A percentile compares a stretch with the other conserved stretches of the same genome.
phyloP scores from a whole-genome alignment of 2,797 vertebrate genomes.

The Forpus xanthops region DNA sequence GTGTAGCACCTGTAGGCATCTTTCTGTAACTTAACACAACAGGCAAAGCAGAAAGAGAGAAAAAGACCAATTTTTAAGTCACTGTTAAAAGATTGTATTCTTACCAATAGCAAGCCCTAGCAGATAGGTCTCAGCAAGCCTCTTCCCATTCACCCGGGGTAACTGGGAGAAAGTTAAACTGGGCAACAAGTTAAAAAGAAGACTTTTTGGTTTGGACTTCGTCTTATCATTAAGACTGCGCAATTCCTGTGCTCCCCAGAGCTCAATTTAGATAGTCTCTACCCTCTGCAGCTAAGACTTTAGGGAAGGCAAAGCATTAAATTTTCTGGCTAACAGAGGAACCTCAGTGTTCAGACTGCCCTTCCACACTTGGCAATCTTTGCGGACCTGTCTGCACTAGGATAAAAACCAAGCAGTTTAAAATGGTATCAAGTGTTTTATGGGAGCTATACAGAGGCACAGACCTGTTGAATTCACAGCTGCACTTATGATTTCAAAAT shows the following conservation, averaged over 20 bases:
- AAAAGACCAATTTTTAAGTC: neutral
- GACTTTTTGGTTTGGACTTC: neutral
- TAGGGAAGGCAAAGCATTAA: neutral
- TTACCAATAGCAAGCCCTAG: neutral
- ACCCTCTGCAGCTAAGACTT: fast-evolving
- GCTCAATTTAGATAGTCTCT: neutral
- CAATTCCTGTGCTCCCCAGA: neutral
- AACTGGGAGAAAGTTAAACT: neutral
- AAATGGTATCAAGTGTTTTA: neutral
- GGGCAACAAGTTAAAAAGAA: neutral
- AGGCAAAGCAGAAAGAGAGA: neutral
- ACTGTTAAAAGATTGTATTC: neutral
- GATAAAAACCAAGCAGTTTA: neutral
- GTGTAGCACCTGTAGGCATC: neutral
- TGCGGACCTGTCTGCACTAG: neutral
- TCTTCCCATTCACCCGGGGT: neutral
- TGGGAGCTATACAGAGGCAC: neutral
- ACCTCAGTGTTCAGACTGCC: neutral
- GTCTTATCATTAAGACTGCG: neutral
- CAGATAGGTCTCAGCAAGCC: neutral
- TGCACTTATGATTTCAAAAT: neutral
- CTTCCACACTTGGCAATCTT: neutral
- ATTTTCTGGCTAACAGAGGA: neutral
- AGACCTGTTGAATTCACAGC: neutral
- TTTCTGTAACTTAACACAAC: neutral